These are phyloP conservation scores for Drosophila anceps DNA, from an alignment of 2,888 invertebrate genomes.

Conservation along the genomic window DNA sequence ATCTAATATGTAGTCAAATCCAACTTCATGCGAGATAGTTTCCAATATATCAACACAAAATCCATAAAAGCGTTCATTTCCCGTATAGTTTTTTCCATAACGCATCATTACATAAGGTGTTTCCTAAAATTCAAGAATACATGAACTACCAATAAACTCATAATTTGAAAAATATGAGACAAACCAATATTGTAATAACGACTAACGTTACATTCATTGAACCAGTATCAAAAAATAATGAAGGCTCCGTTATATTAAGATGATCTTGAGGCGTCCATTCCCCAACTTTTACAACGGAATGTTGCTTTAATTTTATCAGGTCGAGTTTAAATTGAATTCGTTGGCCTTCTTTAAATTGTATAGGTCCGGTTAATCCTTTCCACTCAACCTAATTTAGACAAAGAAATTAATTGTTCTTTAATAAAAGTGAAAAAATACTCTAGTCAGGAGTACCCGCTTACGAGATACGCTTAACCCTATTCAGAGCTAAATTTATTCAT, in stretches of 20 bases:
- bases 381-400: conserved; percentile 88
- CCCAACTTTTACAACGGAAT: conserved; percentile 91
- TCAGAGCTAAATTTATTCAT: no score
- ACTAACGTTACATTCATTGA: conserved; percentile 91
- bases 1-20: conserved; percentile 90
- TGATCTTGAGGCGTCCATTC: conserved; percentile 90
- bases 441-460: no score
- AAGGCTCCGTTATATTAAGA: conserved; percentile 90
- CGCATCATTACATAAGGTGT: conserved; percentile 91
- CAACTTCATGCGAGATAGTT: conserved; percentile 88
- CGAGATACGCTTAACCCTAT: no score
- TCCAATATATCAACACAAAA: conserved; percentile 92
- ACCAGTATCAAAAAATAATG: conserved; percentile 90
- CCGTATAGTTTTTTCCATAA: conserved; percentile 89
- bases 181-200: conserved; percentile 91
- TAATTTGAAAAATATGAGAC: conserved; percentile 55
- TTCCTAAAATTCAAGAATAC: conserved; percentile 86
- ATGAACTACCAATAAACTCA: neutral
- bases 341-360: conserved; percentile 92
- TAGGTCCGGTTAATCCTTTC: conserved; percentile 92
- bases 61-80: conserved; percentile 91
- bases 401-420: neutral
- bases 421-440: no score
- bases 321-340: conserved; percentile 91
- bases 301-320: conserved; percentile 90